A percentile compares a stretch with the other conserved stretches of the same genome.
Evolutionary conservation across 2,797 vertebrate species (phyloP).

Genomic region (Spheniscus humboldti): DNA sequence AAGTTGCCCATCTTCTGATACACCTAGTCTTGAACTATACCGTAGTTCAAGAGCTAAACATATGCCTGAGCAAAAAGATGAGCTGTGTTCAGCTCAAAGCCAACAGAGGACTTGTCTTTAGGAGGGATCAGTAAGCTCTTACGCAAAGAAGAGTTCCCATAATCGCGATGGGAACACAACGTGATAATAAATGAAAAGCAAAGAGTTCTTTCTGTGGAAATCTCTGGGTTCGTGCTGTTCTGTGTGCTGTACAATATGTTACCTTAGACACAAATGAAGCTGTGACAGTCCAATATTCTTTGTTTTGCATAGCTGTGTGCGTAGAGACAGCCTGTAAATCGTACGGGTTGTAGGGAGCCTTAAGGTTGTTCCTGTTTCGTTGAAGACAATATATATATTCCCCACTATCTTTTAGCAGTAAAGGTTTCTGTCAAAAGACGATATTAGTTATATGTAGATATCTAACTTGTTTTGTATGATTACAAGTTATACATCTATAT

Average conservation of each 20-base stretch:
- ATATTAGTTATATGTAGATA: neutral
- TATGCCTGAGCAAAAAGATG: neutral
- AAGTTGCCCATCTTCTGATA: neutral
- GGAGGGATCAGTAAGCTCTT: neutral
- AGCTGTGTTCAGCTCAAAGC: neutral
- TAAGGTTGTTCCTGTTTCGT: slow-evolving; percentile 1
- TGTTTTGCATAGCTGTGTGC: slow-evolving; percentile 47
- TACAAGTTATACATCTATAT: too few species aligned
- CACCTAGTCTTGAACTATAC: neutral
- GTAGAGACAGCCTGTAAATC: slow-evolving; percentile 70
- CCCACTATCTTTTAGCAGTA: slow-evolving; percentile 47
- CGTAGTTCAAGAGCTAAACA: neutral
- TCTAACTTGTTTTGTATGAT: too few species aligned
- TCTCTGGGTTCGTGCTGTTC: neutral
- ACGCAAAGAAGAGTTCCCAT: neutral
- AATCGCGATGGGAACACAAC: neutral
- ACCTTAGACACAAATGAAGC: slow-evolving; percentile 75
- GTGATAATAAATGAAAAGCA: neutral
- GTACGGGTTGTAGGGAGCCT: slow-evolving; percentile 60
- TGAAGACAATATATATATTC: slow-evolving; percentile 72
- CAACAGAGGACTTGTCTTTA: neutral
- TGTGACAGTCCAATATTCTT: slow-evolving; percentile 69
- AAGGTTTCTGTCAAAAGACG: slow-evolving; percentile 24
- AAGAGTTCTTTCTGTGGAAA: neutral
- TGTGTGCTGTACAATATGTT: neutral